Conservation (phyloP, 1,140 invertebrate genomes). For the Amyelois transitella region DNA sequence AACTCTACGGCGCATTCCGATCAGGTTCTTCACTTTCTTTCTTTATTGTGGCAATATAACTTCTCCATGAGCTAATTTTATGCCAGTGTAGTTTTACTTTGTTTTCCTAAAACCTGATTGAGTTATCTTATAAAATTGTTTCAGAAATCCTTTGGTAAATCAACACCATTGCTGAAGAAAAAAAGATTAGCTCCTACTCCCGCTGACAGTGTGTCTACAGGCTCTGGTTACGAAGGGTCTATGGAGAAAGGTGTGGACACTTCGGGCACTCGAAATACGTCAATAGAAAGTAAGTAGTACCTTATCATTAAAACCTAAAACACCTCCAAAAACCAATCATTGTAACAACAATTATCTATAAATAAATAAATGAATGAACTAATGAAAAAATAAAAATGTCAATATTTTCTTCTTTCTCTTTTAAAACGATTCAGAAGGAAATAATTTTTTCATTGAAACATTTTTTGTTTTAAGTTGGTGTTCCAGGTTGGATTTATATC, state of each 20-base stretch:
- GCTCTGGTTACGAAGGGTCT: constrained; percentile 40
- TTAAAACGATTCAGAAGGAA: too few relatives aligned
- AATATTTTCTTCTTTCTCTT: too few relatives aligned
- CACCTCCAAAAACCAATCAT: too few relatives aligned
- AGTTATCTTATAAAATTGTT: too few relatives aligned
- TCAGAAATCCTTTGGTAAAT: constrained; percentile 57
- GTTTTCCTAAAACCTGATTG: too few relatives aligned
- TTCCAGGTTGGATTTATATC: too few relatives aligned
- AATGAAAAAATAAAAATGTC: too few relatives aligned
- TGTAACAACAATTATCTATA: too few relatives aligned
- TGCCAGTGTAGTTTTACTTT: too few relatives aligned
- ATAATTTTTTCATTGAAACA: too few relatives aligned
- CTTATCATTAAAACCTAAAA: not conserved
- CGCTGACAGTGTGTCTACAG: constrained; percentile 68
- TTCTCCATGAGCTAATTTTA: not conserved
- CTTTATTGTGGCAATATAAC: not conserved
- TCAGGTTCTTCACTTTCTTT: constrained; percentile 28
- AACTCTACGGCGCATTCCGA: constrained; percentile 57
- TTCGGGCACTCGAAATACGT: constrained; percentile 25
- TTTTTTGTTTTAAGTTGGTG: too few relatives aligned
- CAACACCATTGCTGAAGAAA: constrained; percentile 72
- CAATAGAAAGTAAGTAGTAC: constrained; percentile 33
- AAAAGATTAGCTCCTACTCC: constrained; percentile 82
- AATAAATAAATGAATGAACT: too few relatives aligned
- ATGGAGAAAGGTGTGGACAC: constrained; percentile 42